phyloP scores from a whole-genome alignment of 2,113 vertebrate genomes.

The Cephalopterus ornatus region DNA sequence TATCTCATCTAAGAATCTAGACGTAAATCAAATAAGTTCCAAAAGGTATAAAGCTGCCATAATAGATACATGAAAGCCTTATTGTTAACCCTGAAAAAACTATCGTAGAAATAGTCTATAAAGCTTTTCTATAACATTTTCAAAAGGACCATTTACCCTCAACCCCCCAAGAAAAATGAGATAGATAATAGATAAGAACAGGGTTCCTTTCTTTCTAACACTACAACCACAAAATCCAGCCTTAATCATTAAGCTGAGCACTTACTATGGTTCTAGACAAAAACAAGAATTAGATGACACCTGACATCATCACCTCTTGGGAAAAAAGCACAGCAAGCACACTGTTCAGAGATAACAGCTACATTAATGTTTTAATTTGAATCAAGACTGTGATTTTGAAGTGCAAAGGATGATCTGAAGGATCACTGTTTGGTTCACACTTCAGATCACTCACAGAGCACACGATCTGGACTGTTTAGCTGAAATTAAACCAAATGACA shows the following conservation, averaged over 20 bases:
- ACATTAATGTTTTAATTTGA: neutral
- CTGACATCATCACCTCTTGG: neutral
- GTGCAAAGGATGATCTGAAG: neutral
- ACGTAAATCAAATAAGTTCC: neutral
- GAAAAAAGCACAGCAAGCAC: neutral
- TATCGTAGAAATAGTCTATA: neutral
- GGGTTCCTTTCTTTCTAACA: neutral
- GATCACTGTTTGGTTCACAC: neutral
- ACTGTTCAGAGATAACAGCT: neutral
- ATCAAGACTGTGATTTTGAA: neutral
- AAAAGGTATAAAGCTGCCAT: neutral
- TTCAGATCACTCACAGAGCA: neutral
- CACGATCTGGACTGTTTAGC: neutral
- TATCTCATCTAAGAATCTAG: neutral
- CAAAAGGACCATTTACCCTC: neutral
- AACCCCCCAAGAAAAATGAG: fast-evolving
- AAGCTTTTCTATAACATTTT: neutral
- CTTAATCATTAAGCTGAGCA: neutral
- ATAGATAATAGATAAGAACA: neutral
- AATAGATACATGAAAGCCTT: neutral
- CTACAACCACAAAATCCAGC: neutral
- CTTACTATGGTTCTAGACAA: neutral
- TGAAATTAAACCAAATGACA: neutral
- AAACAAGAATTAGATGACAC: neutral
- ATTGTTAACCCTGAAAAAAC: neutral